These are phyloP conservation scores for Microplitis deprimator DNA, from an alignment of 2,888 invertebrate genomes.

Conservation along the genomic window DNA sequence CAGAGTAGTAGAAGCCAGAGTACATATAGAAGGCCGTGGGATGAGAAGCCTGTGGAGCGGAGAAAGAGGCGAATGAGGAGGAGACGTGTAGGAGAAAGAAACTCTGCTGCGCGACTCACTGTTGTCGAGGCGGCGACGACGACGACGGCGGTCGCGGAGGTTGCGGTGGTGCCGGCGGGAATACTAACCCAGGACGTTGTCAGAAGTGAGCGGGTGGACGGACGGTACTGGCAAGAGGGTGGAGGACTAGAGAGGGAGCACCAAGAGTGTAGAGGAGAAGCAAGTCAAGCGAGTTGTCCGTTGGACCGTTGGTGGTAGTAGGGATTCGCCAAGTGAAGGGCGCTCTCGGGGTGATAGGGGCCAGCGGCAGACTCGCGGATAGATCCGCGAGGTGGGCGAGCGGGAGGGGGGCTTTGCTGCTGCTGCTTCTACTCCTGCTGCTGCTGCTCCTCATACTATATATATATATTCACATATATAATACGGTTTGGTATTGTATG, in stretches of 20 bases:
- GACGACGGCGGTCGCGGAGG: slow-evolving; percentile 17
- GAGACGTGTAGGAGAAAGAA: slow-evolving; percentile 48
- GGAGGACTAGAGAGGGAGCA: background rate
- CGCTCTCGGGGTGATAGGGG: background rate
- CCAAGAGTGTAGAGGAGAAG: slow-evolving; percentile 26
- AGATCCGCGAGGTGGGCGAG: slow-evolving; percentile 47
- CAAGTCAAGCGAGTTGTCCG: slow-evolving; percentile 23
- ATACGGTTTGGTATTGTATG: too few species aligned
- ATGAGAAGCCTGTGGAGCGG: slow-evolving; percentile 50
- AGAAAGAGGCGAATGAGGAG: slow-evolving; percentile 47
- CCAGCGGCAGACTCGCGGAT: slow-evolving; percentile 34
- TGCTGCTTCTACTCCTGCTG: too few species aligned
- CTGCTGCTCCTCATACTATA: too few species aligned
- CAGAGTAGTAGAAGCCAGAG: slow-evolving; percentile 56
- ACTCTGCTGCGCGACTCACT: slow-evolving; percentile 45
- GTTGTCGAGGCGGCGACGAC: background rate
- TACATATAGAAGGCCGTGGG: slow-evolving; percentile 64
- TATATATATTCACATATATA: too few species aligned
- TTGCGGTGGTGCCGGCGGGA: slow-evolving; percentile 11
- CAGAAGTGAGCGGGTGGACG: slow-evolving; percentile 6
- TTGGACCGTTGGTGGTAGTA: background rate
- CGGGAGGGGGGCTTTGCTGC: slow-evolving; percentile 39
- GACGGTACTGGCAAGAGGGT: slow-evolving; percentile 10
- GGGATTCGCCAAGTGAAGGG: slow-evolving; percentile 13
- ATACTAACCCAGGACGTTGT: background rate